Conservation (phyloP, 1,140 invertebrate genomes). For the Cylas formicarius region DNA sequence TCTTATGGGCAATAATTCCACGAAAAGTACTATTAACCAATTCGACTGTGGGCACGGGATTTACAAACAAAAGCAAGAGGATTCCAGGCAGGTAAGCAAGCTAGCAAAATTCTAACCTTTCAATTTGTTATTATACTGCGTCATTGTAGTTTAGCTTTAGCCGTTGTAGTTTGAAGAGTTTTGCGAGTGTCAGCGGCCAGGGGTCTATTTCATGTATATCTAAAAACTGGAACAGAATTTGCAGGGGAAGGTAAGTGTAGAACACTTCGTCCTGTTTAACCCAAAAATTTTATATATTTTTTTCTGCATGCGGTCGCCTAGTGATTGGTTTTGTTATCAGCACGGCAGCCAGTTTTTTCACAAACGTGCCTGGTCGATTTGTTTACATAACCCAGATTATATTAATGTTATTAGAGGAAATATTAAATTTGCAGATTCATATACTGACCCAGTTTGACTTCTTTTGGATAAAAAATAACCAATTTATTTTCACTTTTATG, state of each 20-base stretch:
- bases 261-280: no score
- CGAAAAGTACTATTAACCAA: constrained; percentile 18
- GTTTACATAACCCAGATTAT: no score
- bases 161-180: constrained; percentile 25
- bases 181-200: constrained; percentile 27
- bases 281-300: no score
- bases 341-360: no score
- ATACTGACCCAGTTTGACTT: no score
- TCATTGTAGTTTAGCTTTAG: constrained; percentile 18
- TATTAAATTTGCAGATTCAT: no score
- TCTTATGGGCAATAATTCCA: constrained; percentile 33
- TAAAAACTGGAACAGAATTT: constrained; percentile 26
- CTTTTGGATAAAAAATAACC: no score
- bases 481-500: no score
- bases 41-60: constrained; percentile 24
- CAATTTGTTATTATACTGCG: constrained; percentile 27
- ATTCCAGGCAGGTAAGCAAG: constrained; percentile 28
- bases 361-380: no score
- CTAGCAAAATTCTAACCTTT: constrained; percentile 19
- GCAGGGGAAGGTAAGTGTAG: constrained; percentile 29
- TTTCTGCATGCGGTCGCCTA: no score
- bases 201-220: constrained; percentile 26
- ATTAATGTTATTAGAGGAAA: no score
- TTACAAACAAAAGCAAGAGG: constrained; percentile 24
- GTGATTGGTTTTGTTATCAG: no score